phyloP scores from a whole-genome alignment of 1,140 invertebrate species.

The Diabrotica virgifera region DNA sequence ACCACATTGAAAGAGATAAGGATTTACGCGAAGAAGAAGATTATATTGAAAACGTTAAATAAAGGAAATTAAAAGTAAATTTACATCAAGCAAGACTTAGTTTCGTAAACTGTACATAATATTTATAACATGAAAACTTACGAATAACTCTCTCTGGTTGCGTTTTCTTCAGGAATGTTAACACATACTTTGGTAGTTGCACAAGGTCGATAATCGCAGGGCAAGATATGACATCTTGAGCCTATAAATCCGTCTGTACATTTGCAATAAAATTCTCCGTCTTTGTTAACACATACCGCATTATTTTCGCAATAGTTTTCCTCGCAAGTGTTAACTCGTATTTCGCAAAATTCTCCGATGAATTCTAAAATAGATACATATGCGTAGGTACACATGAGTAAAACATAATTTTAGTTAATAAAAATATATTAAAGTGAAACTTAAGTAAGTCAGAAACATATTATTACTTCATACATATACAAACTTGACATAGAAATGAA shows the following conservation, averaged over 20 bases:
- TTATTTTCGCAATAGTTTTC: constrained; percentile 56
- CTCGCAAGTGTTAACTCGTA: constrained; percentile 48
- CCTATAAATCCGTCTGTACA: constrained; percentile 59
- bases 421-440: too few relatives aligned
- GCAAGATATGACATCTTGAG: constrained; percentile 53
- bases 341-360: constrained; percentile 52
- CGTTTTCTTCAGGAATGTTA: constrained; percentile 47
- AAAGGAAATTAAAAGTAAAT: too few relatives aligned
- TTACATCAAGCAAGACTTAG: too few relatives aligned
- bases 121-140: constrained; percentile 19
- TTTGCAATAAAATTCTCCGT: constrained; percentile 56
- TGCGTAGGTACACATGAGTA: too few relatives aligned
- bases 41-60: too few relatives aligned
- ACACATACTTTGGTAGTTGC: constrained; percentile 52
- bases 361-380: constrained; percentile 27
- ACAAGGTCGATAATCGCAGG: constrained; percentile 59
- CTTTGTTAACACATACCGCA: constrained; percentile 52
- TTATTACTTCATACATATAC: too few relatives aligned
- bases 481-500: too few relatives aligned
- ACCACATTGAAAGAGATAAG: too few relatives aligned
- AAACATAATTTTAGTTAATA: too few relatives aligned
- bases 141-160: constrained; percentile 48
- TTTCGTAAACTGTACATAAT: constrained; percentile 7
- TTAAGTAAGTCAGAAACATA: too few relatives aligned
- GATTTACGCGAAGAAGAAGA: too few relatives aligned